These are phyloP conservation scores for Microhierax caerulescens DNA, from an alignment of 2,797 vertebrate species.

Conservation along the genomic window DNA sequence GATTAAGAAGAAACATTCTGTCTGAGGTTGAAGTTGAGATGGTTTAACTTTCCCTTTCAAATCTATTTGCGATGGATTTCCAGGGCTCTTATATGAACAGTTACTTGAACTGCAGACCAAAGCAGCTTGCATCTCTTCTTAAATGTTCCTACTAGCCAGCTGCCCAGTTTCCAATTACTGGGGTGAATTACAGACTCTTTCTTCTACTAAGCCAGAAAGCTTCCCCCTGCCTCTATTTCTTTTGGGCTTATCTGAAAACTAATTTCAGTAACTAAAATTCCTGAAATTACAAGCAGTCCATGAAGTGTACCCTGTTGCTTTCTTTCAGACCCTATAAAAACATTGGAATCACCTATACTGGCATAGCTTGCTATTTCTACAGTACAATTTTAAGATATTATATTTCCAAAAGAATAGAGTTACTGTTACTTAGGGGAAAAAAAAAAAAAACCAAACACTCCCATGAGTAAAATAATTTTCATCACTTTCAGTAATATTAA, in stretches of 20 bases:
- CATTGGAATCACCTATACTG: background rate
- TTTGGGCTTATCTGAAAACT: constrained; percentile 1
- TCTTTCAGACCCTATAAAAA: background rate
- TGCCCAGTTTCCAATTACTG: background rate
- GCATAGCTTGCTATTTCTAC: background rate
- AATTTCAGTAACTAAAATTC: background rate
- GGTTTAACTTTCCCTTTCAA: constrained; percentile 4
- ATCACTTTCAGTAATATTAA: background rate
- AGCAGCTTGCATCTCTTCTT: background rate
- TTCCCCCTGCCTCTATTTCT: background rate
- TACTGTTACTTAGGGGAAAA: background rate
- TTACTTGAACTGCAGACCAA: background rate
- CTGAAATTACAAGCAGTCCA: background rate
- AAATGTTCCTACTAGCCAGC: background rate
- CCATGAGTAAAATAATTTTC: background rate
- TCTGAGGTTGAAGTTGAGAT: background rate
- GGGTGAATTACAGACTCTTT: background rate
- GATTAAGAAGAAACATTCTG: constrained; percentile 22
- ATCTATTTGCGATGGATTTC: background rate
- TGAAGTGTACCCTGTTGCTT: background rate
- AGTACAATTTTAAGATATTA: background rate
- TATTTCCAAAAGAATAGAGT: background rate
- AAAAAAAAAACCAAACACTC: too few species aligned
- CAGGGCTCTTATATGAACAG: background rate
- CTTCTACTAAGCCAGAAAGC: background rate